phyloP scores from a whole-genome alignment of 2,888 invertebrate species.

The Exephanes ischioxanthus region DNA sequence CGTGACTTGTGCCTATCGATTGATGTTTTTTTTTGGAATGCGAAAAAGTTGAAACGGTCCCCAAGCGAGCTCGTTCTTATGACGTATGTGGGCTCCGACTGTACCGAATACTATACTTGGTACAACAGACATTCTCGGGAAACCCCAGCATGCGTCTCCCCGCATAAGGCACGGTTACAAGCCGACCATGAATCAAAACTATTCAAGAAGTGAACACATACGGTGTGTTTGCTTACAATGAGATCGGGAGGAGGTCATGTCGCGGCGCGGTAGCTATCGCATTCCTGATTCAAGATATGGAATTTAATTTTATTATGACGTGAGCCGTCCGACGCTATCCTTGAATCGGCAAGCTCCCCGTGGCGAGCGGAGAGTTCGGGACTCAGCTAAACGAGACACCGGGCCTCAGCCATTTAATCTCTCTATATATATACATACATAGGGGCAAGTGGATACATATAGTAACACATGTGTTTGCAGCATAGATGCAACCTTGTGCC shows the following conservation, averaged over 20 bases:
- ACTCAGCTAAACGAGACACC: constrained; percentile 68
- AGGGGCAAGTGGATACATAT: background rate
- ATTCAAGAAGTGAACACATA: constrained; percentile 71
- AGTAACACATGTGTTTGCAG: background rate
- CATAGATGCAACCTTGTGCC: background rate
- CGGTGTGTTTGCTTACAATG: constrained; percentile 74
- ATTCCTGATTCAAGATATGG: constrained; percentile 79
- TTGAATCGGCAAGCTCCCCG: constrained; percentile 76
- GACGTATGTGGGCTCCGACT: background rate
- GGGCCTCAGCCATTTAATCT: constrained; percentile 64
- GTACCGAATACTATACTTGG: constrained; percentile 20
- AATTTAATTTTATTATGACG: constrained; percentile 81
- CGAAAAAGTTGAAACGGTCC: background rate
- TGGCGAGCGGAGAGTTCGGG: constrained; percentile 66
- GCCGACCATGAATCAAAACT: constrained; percentile 78
- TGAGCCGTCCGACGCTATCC: constrained; percentile 77
- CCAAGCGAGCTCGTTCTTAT: background rate
- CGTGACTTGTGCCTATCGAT: background rate
- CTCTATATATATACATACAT: constrained; percentile 22
- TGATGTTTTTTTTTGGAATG: background rate
- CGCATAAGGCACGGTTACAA: constrained; percentile 67
- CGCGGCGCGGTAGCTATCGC: constrained; percentile 78
- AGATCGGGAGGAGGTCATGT: constrained; percentile 74
- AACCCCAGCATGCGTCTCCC: background rate
- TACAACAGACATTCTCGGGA: constrained; percentile 13